Base-by-base conservation (phyloP, 1,140 invertebrate genomes). In the Magallana angulata region DNA sequence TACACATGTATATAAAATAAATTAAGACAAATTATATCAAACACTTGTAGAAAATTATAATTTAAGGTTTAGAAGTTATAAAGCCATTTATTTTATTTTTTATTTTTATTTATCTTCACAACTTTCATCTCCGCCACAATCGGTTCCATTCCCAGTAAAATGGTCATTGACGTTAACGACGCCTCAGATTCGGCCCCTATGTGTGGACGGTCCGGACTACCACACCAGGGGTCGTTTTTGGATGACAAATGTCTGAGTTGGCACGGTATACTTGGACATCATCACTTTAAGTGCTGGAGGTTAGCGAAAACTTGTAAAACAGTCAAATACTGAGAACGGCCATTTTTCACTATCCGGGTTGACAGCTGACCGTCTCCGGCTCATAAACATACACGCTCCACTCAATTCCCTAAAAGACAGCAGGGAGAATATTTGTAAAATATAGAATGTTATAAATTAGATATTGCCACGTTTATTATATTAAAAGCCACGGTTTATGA, bases 251-350 rank as follows among this genome's bases (percentile, higher is more conserved):
- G 68, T 18, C 68, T 12, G 24, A 30, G 68, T 24, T 76, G 68
- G 24, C 68, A 76, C 68, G 7, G 24, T 36, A 76, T 24, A 48
- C 68, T 76, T 76, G 68, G 68, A 76, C 68, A 76, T 76, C 68
- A 76, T 76, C 68, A 76, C 68, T 76, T 76, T 76, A 76, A 76
- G 68, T 76, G 68, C 68, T 76, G 36, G 68, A 76, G 68, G 68
- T 76, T 76, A 76, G 68, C 36, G 68, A 30, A 76, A 76, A 76
- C 68, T 76, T 76, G 68, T 76, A 76, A 76, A 76, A 18, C 68
- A 18, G 68, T 76, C 68, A 76, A 12, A 76, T 30, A 18, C 68
- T 30, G 68, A 76, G 36, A 76, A 76, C 12, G 24, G 68, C 24
- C 24, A 76, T 76, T 76, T 76, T 24, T 76, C 68, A 76, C 30